phyloP scores from a whole-genome alignment of 2,888 invertebrate species.

The Scaptodrosophila latifasciaeformis region DNA sequence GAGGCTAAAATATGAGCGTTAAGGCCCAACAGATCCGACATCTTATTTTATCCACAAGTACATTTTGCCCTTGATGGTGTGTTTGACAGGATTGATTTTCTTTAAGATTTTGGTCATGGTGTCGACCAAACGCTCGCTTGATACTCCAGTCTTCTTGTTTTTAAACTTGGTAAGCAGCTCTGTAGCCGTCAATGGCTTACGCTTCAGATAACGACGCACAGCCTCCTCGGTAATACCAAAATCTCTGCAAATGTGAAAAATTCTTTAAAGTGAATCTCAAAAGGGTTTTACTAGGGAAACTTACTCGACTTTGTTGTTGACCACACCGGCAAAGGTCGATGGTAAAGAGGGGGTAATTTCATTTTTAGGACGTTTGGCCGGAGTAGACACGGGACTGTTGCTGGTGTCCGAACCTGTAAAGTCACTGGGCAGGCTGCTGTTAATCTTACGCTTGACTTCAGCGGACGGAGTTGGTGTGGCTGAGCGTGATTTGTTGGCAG shows the following conservation, averaged over 20 bases:
- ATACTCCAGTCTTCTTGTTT: constrained; percentile 92
- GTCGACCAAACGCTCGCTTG: constrained; percentile 92
- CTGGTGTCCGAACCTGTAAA: constrained; percentile 74
- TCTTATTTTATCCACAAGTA: constrained; percentile 86
- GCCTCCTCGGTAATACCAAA: constrained; percentile 96
- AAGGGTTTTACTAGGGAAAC: constrained; percentile 16
- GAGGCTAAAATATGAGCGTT: not conserved
- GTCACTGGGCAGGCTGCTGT: constrained; percentile 73
- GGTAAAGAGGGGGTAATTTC: constrained; percentile 69
- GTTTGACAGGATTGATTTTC: constrained; percentile 93
- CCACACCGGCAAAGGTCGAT: constrained; percentile 73
- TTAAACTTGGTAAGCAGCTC: constrained; percentile 96
- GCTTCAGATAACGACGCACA: constrained; percentile 92
- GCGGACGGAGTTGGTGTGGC: constrained; percentile 74
- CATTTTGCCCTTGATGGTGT: constrained; percentile 94
- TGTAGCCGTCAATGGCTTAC: constrained; percentile 98
- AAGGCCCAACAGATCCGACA: not conserved
- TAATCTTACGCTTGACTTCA: constrained; percentile 70
- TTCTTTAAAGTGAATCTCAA: not conserved
- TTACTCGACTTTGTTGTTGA: constrained; percentile 73
- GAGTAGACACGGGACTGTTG: constrained; percentile 72
- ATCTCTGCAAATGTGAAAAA: constrained; percentile 78
- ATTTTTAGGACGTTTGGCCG: constrained; percentile 72
- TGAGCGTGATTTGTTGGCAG: constrained; percentile 70
- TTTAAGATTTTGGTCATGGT: constrained; percentile 96